Base-by-base conservation (phyloP, 1,140 invertebrate species). In the Chrysomallon squamiferum region DNA sequence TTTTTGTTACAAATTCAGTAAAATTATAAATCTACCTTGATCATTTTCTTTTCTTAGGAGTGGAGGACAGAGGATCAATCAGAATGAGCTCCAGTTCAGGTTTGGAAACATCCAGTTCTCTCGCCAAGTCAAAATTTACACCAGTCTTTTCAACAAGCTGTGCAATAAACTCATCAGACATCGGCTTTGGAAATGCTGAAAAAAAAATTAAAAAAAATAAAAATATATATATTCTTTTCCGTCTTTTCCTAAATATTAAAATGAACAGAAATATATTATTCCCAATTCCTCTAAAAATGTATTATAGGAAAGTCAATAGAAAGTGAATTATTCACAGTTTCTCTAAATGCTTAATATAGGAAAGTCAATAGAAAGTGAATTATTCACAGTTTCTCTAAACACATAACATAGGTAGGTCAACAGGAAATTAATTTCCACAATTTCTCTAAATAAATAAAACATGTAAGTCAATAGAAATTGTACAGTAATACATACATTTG, bases 31-130 rank as follows among this genome's bases (percentile, higher is more conserved):
- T 20, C 25, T n/a, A 67, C 65, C 65, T 57, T 57, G 27, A 67
- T 32, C 65, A 67, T 67, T 45, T 67, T 67, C 45, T n/a, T n/a
- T 56, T 59, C 41, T 67, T 49, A 18, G 43, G 38, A 15, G 52
- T 18, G 2, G 25, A 22, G 9, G 52, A 5, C 15, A 67, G 30
- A 15, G 65, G 65, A 27, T 67, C 65, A 41, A 47, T 41, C 50
- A 61, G 52, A 33, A 67, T 62, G 27, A 29, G 25, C 6, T 57
- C 41, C 25, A 67, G 32, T 57, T 67, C 65, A 27, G 65, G 65
- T 57, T 41, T 62, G 43, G 65, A 67, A 13, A 67, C 22, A 49
- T 49, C 65, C 18, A 67, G 59, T 20, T 61, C 59, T 13, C 15
- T 6, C 15, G 54, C 54, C 30, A 67, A 41, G 43, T 67, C 65